These are phyloP conservation scores for Antheraea mylitta DNA, from an alignment of 1,140 invertebrate genomes.

Conservation along the genomic window DNA sequence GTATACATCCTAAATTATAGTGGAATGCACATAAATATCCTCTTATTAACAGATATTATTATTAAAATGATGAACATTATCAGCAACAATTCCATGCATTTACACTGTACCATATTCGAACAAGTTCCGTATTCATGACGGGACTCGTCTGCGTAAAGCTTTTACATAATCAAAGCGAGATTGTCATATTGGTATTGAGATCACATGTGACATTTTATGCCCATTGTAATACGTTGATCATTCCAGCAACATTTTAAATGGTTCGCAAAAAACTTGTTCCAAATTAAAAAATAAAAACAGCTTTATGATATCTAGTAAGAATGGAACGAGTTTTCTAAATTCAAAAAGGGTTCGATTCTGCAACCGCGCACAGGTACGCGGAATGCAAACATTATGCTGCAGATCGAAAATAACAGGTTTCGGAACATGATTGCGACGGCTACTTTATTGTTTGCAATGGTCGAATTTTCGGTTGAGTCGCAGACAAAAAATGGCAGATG, in stretches of 20 bases:
- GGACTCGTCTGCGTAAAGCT: conserved; percentile 16
- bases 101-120: background rate
- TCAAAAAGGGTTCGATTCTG: conserved; percentile 27
- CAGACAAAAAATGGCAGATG: conserved; percentile 6
- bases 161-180: conserved; percentile 16
- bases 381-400: conserved; percentile 62
- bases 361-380: conserved; percentile 51
- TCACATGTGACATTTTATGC: conserved; percentile 26
- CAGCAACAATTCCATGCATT: background rate
- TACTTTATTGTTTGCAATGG: background rate
- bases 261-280: conserved; percentile 23
- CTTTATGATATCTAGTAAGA: conserved; percentile 2
- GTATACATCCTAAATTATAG: no score
- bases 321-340: conserved; percentile 31
- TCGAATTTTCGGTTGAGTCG: background rate
- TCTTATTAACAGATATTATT: no score
- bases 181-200: conserved; percentile 18
- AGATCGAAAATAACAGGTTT: conserved; percentile 48
- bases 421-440: conserved; percentile 8
- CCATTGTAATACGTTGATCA: conserved; percentile 21
- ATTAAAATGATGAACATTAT: background rate
- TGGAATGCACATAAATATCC: no score
- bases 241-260: conserved; percentile 17
- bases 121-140: conserved; percentile 15
- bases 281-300: conserved; percentile 14